Conservation (phyloP, 1,140 invertebrate species). For the Maniola jurtina region DNA sequence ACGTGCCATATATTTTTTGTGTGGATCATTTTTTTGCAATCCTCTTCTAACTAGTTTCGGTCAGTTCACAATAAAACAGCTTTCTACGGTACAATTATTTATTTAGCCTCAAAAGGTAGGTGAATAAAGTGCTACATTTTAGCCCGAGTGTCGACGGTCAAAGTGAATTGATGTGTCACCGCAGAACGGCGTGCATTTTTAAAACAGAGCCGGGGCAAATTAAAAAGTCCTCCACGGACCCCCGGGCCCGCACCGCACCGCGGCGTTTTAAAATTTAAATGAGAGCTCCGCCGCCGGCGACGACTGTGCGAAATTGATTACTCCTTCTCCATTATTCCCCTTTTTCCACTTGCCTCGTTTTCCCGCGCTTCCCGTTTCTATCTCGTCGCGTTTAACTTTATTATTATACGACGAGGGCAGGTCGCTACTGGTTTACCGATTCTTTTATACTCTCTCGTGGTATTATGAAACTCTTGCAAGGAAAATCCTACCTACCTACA, state of each 20-base stretch:
- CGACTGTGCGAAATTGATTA: conserved; percentile 78
- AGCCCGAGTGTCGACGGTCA: conserved; percentile 43
- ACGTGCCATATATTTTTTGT: background rate
- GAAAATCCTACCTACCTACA: background rate
- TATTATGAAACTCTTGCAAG: background rate
- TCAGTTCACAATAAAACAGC: background rate
- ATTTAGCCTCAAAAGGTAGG: conserved; percentile 12
- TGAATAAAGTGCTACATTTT: conserved; percentile 28
- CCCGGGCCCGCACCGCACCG: conserved; percentile 48
- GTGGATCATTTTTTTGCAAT: background rate
- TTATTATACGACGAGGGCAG: conserved; percentile 55
- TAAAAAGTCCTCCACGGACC: conserved; percentile 73
- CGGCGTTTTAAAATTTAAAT: conserved; percentile 78
- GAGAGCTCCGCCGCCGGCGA: conserved; percentile 65
- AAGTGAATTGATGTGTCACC: conserved; percentile 74
- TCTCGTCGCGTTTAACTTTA: conserved; percentile 73
- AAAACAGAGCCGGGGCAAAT: conserved; percentile 69
- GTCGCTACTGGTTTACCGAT: conserved; percentile 22
- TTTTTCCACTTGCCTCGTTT: conserved; percentile 72
- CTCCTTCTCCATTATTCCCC: conserved; percentile 76
- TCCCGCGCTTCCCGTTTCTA: conserved; percentile 63
- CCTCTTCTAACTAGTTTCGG: background rate
- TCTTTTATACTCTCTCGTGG: background rate
- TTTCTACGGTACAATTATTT: conserved; percentile 5
- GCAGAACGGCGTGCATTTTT: conserved; percentile 73